Evolutionary conservation across 1,140 invertebrate genomes (phyloP).

Genomic region (Diprion similis): DNA sequence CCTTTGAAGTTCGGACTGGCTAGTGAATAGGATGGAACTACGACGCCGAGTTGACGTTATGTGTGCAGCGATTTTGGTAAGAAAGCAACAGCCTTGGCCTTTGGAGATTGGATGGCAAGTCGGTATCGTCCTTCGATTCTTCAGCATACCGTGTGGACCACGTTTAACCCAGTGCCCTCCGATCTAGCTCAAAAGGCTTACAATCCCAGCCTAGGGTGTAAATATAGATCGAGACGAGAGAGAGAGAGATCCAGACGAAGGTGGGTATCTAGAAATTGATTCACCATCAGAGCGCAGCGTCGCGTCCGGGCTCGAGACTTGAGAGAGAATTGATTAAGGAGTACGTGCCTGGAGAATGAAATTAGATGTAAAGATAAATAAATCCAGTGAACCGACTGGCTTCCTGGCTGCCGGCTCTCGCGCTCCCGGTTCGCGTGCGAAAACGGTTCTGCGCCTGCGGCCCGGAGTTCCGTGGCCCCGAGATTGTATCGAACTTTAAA

Average conservation of each 20-base stretch:
- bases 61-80: no score
- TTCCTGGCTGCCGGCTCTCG: neutral
- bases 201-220: no score
- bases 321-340: neutral
- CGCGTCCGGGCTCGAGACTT: neutral
- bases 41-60: no score
- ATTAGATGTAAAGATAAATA: conserved; percentile 6
- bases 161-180: neutral
- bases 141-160: neutral
- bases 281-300: neutral
- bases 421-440: no score
- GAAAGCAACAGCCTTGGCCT: neutral
- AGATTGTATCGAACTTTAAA: conserved; percentile 2
- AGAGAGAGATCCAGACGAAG: no score
- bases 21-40: no score
- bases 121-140: neutral
- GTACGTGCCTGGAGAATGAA: conserved; percentile 4
- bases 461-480: neutral
- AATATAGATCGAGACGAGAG: no score
- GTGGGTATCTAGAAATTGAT: neutral
- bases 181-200: neutral
- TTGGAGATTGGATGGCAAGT: neutral
- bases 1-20: no score
- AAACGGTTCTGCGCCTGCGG: neutral
- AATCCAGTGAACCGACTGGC: neutral